Base-by-base conservation (phyloP, 2,113 vertebrate genomes). In the Clupea harengus region DNA sequence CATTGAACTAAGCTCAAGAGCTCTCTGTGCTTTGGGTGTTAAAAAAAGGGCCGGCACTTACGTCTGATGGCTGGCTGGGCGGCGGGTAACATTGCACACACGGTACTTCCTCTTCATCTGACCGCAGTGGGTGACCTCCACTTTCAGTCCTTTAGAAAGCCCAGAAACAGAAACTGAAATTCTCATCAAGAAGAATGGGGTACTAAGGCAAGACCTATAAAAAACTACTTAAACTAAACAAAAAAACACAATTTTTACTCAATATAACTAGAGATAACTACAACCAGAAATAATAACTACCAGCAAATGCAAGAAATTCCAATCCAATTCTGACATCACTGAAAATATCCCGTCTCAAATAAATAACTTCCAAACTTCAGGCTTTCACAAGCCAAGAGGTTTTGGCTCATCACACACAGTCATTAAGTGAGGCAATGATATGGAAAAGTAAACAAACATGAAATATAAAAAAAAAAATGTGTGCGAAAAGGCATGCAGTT, bases 51-150 rank as follows among this genome's bases (percentile, higher is more conserved):
- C 25, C 11, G 0, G 0, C 9, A 85, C 97, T 45, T 94, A 99
- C 98, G 98, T 99, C 93, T 99, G 98, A 90, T 99, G 98, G 90
- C 98, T 99, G 92, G 98, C 98, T 85, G 98, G 98, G 52, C 98
- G 94, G 60, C 98, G 97, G 0, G 98, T 99, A 80, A 99, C 98
- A 17, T 99, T 99, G 90, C 98, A 99, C 87, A 99, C 98, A 75
- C 98, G 93, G 81, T 99, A 99, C 93, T 99, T 99, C 90, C 98
- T 97, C 94, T 99, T 99, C 98, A 99, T 99, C 94, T 99, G 98
- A 82, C 98, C 98, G 88, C 98, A 99, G 84, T 99, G 98, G 80
- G 98, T 99, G 89, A 99, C 98, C 92, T 99, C 98, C 75, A 99
- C 98, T 92, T 99, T 99, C 67, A 99, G 93, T 92, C 98, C 98